Base-by-base conservation (phyloP, 2,113 vertebrate species). In the Lagopus leucura region DNA sequence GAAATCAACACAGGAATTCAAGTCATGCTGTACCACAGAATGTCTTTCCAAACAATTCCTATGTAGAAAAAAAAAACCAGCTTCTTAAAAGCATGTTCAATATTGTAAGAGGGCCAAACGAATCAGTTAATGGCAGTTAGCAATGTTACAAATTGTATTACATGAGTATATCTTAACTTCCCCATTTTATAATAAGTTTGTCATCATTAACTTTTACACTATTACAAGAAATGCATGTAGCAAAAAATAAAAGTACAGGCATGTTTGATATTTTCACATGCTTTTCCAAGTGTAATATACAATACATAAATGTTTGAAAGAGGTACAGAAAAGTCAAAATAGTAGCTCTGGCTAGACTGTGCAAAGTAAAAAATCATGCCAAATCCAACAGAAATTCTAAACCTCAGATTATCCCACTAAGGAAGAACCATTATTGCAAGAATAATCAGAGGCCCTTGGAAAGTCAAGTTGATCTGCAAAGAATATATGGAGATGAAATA, bases 401-500 rank as follows among this genome's bases (percentile, higher is more conserved):
- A 78, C 15, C 48, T 47, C 71, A 43, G 67, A 81, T 94, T 94
- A 93, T 88, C 57, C 74, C 94, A 92, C 85, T 58, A 93, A 95
- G 82, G 81, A 94, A 93, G 60, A 90, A 75, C 36, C 14, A 72
- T 54, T 65, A 92, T 73, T 54, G 87, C 75, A 89, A 89, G 48
- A 94, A 48, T 77, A 89, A 94, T 90, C 79, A 64, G 25, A 94
- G 60, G 20, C 52, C 81, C 64, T 42, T 61, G 43, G 54, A 88
- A 83, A 91, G 94, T 84, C 67, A 74, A 88, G 30, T 92, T 82
- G 69, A 78, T 93, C 66, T 88, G 57, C 66, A 89, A 91, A 92
- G 89, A 93, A 79, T 43, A 92, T 19, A 78, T 3, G 1, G 72
- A 84, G 70, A 95, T 89, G 58, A 94, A 94, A 88, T 92, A 63